Conservation (phyloP, 2,888 invertebrate species). For the Ennomos fuscantarius region DNA sequence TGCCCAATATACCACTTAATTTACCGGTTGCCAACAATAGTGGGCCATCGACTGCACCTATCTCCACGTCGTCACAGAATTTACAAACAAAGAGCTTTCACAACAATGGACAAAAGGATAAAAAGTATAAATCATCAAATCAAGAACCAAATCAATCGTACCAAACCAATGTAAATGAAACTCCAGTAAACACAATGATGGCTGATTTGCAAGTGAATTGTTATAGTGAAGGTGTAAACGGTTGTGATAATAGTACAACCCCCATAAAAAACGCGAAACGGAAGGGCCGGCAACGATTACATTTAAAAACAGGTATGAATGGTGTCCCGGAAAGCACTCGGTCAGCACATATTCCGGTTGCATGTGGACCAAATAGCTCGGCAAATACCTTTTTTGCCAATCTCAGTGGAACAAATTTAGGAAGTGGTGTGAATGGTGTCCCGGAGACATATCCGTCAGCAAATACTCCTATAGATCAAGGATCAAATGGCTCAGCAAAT, state of each 20-base stretch:
- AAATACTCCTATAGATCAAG: conserved; percentile 23
- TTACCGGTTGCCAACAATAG: conserved; percentile 50
- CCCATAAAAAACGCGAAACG: conserved; percentile 65
- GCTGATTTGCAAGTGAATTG: conserved; percentile 40
- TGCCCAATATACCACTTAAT: conserved; percentile 56
- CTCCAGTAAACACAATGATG: conserved; percentile 9
- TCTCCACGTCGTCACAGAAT: conserved; percentile 54
- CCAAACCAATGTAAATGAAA: conserved; percentile 1
- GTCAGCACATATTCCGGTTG: conserved; percentile 28
- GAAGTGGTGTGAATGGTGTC: conserved; percentile 33
- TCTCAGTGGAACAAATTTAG: conserved; percentile 47
- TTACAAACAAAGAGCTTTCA: conserved; percentile 49
- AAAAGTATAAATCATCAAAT: conserved; percentile 18
- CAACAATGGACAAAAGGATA: conserved; percentile 48
- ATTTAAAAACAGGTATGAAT: conserved; percentile 49
- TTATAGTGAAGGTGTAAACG: conserved; percentile 43
- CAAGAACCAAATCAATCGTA: conserved; percentile 14
- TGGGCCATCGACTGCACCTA: conserved; percentile 52
- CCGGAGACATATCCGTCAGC: conserved; percentile 37
- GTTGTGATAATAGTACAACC: conserved; percentile 37
- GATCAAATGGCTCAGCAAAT: conserved; percentile 55
- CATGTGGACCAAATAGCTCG: conserved; percentile 44
- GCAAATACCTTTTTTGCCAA: conserved; percentile 64
- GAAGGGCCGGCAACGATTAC: conserved; percentile 59
- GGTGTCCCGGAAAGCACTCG: conserved; percentile 37